Evolutionary conservation across 2,113 vertebrate genomes (phyloP), one percentile per base, ranked within the genome.

Genomic region (Elephantulus edwardii): DNA sequence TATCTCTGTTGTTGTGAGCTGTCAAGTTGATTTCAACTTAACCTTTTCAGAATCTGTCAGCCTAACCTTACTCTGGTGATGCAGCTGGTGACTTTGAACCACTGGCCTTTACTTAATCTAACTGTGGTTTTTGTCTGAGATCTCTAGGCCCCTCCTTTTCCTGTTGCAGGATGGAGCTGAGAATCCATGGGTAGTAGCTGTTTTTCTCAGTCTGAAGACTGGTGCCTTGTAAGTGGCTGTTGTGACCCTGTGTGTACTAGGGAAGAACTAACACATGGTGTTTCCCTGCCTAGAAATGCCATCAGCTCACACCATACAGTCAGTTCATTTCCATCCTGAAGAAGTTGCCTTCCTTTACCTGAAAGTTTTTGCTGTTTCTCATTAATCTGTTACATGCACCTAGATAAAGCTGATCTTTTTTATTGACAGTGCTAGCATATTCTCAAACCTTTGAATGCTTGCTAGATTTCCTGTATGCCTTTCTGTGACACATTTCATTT

Each of bases 201-300:
- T 7, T 20, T 56, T 46, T 42, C 38, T 54, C 13, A 16, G 19
- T 54, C n/a, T 48, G 16, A 62, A 77, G 54, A 35, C 38, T 8
- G 2, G 12, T 38, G 11, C 12, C 0, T 52, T 28, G 0, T 24
- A 13, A 40, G 77, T 48, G 35, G 46, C 14, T 68, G 62, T 28
- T 68, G 8, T 50, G n/a, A n/a, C 44, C 44, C 42, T 46, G 30
- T 52, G 20, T 52, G 26, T 68, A 35, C 16, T 24, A 35, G 33
- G 20, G n/a, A 44, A n/a, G 62, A 48, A 35, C 2, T 9, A 50
- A 8, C 38, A n/a, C n/a, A n/a, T n/a, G n/a, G n/a, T n/a, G n/a
- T n/a, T n/a, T n/a, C n/a, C 54, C 52, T 24, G 11, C 0, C 13
- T n/a, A 56, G 33, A 22, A 14, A 0, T 17, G n/a, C 2, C 28